These are phyloP conservation scores for Actinia equina DNA, from an alignment of 64 coral and sea anemone species.

Conservation along the genomic window DNA sequence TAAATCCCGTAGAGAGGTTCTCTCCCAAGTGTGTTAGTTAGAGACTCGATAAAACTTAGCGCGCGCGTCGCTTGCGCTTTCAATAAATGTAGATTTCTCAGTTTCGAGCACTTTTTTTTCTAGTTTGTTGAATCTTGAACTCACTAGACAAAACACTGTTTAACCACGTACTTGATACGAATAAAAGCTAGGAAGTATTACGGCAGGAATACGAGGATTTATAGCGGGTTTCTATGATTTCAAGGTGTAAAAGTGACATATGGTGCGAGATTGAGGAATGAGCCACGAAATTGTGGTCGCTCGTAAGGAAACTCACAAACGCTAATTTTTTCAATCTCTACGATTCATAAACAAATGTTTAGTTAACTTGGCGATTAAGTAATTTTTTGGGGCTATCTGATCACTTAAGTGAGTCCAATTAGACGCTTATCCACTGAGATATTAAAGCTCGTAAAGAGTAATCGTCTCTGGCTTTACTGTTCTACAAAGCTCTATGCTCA, in stretches of 20 bases:
- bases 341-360: neutral
- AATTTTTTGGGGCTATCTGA: neutral
- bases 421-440: neutral
- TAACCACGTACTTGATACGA: conserved; percentile 15
- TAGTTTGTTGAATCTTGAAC: neutral
- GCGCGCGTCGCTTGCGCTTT: neutral
- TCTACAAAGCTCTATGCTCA: neutral
- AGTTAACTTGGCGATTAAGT: neutral
- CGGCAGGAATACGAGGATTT: conserved; percentile 40
- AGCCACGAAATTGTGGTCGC: conserved; percentile 54
- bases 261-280: conserved; percentile 65
- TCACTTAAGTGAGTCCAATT: conserved; percentile 7
- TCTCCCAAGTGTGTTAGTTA: neutral
- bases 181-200: conserved; percentile 62
- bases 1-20: conserved; percentile 16
- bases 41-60: neutral
- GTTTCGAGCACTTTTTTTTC: neutral
- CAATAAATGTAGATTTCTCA: neutral
- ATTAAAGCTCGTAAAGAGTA: neutral
- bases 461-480: neutral
- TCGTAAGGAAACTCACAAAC: neutral
- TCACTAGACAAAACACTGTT: neutral
- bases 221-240: conserved; percentile 24
- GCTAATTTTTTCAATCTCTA: neutral
- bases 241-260: conserved; percentile 73